Percentiles rank a stretch among this genome's conserved stretches.
Conservation (phyloP, 2,797 vertebrate species). For the Lithobates sylvaticus region DNA sequence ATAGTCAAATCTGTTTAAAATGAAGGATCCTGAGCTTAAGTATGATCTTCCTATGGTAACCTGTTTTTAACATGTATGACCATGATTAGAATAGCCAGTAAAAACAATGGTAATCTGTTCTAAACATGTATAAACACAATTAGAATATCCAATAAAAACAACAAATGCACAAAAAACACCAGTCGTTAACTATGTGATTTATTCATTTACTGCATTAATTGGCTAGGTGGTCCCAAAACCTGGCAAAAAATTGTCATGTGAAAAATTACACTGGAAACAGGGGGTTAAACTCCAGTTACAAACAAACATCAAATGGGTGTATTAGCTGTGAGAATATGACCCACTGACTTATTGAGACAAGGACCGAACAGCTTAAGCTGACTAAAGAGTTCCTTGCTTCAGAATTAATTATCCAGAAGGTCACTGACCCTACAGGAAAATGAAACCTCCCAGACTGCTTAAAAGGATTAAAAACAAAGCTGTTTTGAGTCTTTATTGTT, state of each 20-base stretch:
- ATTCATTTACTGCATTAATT: too few relatives aligned
- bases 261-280: not conserved
- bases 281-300: not conserved
- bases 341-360: slow-evolving; percentile 48
- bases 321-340: slow-evolving; percentile 59
- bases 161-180: too few relatives aligned
- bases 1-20: too few relatives aligned
- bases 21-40: too few relatives aligned
- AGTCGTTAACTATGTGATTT: too few relatives aligned
- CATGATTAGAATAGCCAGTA: too few relatives aligned
- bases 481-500: slow-evolving; percentile 13
- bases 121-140: too few relatives aligned
- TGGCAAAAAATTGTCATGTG: not conserved
- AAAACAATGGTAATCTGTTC: too few relatives aligned
- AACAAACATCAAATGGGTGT: slow-evolving; percentile 31
- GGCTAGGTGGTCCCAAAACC: not conserved
- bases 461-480: slow-evolving; percentile 43
- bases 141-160: too few relatives aligned
- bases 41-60: too few relatives aligned
- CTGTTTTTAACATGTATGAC: too few relatives aligned
- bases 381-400: slow-evolving; percentile 51
- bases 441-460: slow-evolving; percentile 59
- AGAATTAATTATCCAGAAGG: slow-evolving; percentile 57
- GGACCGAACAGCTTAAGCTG: slow-evolving; percentile 50
- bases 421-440: slow-evolving; percentile 45